phyloP scores from a whole-genome alignment of 1,140 invertebrate genomes.

The Onthophagus taurus region DNA sequence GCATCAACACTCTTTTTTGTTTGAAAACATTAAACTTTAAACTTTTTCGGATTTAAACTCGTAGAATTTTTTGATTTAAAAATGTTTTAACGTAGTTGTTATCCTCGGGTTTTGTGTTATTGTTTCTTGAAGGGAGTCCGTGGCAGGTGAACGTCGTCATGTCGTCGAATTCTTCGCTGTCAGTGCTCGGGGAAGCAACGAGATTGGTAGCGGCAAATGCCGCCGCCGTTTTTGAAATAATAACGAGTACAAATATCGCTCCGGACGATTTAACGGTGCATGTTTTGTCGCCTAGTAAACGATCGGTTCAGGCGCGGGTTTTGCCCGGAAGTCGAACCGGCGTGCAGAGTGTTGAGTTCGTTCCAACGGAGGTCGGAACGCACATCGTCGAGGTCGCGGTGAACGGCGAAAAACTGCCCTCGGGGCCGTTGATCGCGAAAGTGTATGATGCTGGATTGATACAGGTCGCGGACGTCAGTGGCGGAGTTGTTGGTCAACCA shows the following conservation, averaged over 20 bases:
- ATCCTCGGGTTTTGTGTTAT: too few species aligned
- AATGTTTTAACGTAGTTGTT: too few species aligned
- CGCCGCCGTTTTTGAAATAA: conserved; percentile 78
- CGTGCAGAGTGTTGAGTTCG: conserved; percentile 81
- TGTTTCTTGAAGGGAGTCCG: conserved; percentile 85
- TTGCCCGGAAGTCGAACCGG: conserved; percentile 63
- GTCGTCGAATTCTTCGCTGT: conserved; percentile 49
- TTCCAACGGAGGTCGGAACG: conserved; percentile 82
- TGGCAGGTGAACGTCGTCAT: conserved; percentile 83
- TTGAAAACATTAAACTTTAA: too few species aligned
- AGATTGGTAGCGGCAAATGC: conserved; percentile 78
- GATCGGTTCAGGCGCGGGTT: conserved; percentile 57
- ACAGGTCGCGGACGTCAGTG: conserved; percentile 83
- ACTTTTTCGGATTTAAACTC: too few species aligned
- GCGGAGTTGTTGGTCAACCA: conserved; percentile 82
- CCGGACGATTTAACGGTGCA: conserved; percentile 43
- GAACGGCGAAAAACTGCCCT: conserved; percentile 75
- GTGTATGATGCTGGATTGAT: conserved; percentile 88
- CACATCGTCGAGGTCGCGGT: conserved; percentile 77
- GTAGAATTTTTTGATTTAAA: too few species aligned
- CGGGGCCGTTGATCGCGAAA: conserved; percentile 80
- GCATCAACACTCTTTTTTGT: too few species aligned
- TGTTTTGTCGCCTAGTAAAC: conserved; percentile 59
- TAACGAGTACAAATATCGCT: conserved; percentile 43
- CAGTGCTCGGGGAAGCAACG: conserved; percentile 73